phyloP scores from a whole-genome alignment of 1,140 invertebrate genomes.

The Agrypnia vestita region DNA sequence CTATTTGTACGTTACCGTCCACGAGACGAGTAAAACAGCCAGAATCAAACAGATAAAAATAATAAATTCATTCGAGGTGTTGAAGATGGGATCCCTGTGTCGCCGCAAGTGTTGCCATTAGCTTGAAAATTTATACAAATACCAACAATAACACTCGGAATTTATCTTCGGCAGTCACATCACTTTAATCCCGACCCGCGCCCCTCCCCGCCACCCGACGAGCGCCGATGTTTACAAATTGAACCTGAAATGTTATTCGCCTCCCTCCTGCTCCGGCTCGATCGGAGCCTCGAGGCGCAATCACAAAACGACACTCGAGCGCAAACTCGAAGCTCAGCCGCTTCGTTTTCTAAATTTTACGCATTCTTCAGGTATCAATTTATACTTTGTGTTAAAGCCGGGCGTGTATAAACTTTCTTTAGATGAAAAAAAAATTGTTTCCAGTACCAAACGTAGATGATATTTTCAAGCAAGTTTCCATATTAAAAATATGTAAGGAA shows the following conservation, averaged over 20 bases:
- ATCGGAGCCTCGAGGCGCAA: background rate
- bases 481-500: no score
- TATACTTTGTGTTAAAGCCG: background rate
- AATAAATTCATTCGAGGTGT: no score
- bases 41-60: no score
- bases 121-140: background rate
- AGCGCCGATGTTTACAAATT: constrained; percentile 35
- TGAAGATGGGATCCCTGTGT: no score
- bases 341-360: background rate
- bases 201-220: background rate
- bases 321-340: background rate
- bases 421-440: no score
- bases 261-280: constrained; percentile 1
- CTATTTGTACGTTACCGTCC: no score
- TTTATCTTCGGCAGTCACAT: constrained; percentile 23
- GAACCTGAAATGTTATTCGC: constrained; percentile 38
- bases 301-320: background rate
- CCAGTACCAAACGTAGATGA: no score
- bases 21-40: no score
- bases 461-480: no score
- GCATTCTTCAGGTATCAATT: no score
- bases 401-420: no score
- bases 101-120: background rate
- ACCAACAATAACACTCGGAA: constrained; percentile 20
- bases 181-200: constrained; percentile 9